phyloP scores from a whole-genome alignment of 1,140 invertebrate genomes.

The Teleogryllus occipitalis region DNA sequence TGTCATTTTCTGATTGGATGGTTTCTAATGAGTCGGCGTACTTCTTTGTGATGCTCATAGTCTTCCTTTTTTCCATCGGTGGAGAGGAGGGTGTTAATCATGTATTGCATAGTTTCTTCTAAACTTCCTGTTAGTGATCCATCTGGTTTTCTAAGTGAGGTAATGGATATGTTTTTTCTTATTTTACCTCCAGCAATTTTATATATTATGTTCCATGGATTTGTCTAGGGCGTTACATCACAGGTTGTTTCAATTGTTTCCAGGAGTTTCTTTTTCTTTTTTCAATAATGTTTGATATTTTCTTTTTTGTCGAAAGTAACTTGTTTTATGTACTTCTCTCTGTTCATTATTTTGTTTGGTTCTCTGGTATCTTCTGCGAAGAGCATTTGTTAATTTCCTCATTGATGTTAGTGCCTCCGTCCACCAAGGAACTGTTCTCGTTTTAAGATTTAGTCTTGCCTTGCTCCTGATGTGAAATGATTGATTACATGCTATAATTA shows the following conservation, averaged over 20 bases:
- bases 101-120: too few relatives aligned
- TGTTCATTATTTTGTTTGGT: neutral
- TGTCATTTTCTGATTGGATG: too few relatives aligned
- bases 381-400: neutral
- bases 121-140: too few relatives aligned
- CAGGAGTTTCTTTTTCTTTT: neutral
- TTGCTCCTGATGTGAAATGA: neutral
- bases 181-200: neutral
- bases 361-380: neutral
- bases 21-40: neutral
- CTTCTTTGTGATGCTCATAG: too few relatives aligned
- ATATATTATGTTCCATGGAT: neutral
- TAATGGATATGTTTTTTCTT: too few relatives aligned
- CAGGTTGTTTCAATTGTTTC: constrained; percentile 2
- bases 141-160: neutral
- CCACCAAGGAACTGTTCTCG: neutral
- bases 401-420: neutral
- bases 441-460: neutral
- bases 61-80: neutral
- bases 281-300: too few relatives aligned
- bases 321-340: neutral
- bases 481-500: neutral
- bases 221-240: neutral
- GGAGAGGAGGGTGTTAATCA: too few relatives aligned
- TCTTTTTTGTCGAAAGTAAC: neutral